These are phyloP conservation scores for Dexiosoma caninum DNA, from an alignment of 2,888 invertebrate species.

Conservation along the genomic window DNA sequence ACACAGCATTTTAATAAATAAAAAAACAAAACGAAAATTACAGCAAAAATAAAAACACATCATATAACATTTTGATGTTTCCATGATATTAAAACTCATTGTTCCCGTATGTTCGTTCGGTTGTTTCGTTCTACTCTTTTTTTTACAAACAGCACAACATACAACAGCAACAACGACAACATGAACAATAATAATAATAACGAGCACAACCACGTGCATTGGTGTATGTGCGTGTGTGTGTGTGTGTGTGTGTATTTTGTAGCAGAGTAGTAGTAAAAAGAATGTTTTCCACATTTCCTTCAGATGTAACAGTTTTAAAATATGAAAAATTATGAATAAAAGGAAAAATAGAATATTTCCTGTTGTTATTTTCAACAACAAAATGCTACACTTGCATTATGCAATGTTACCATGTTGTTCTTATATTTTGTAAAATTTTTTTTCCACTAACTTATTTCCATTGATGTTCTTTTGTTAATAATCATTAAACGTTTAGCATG, in stretches of 20 bases:
- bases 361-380: constrained; percentile 40
- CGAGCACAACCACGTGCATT: neutral
- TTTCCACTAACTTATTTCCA: too few species aligned
- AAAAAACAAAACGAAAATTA: neutral
- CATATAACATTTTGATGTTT: constrained; percentile 15
- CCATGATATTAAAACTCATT: constrained; percentile 58
- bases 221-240: neutral
- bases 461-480: constrained; percentile 23
- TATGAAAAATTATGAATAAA: constrained; percentile 13
- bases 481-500: constrained; percentile 47
- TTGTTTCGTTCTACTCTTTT: constrained; percentile 8
- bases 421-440: neutral
- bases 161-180: constrained; percentile 4
- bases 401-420: constrained; percentile 23
- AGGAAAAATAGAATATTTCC: constrained; percentile 37
- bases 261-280: neutral
- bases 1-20: constrained; percentile 1
- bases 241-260: neutral
- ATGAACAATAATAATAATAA: constrained; percentile 5
- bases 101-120: constrained; percentile 27
- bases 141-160: neutral
- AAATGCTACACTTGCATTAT: constrained; percentile 48
- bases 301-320: constrained; percentile 51
- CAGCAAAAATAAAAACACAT: neutral
- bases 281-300: constrained; percentile 50